Evolutionary conservation across 2,888 invertebrate species (phyloP).

Genomic region (Protonemura montana): DNA sequence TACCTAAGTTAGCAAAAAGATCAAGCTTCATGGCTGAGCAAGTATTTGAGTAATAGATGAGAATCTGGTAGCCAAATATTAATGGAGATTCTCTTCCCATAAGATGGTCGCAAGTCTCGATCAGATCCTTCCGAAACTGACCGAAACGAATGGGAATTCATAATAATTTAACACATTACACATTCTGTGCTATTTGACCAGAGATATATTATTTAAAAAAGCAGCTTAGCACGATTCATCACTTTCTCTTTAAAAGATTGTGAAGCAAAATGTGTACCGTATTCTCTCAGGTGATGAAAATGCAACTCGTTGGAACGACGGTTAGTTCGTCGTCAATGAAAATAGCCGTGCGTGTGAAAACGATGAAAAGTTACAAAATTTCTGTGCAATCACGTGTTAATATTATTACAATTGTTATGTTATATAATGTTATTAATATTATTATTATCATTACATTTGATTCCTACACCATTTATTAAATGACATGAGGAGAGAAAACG

Average conservation of each 20-base stretch:
- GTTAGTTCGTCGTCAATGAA: not conserved
- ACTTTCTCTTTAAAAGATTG: not conserved
- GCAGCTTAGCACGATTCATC: not conserved
- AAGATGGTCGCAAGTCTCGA: too few relatives aligned
- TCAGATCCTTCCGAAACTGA: not conserved
- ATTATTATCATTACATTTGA: not conserved
- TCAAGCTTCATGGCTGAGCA: not conserved
- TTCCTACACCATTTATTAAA: not conserved
- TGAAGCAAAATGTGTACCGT: not conserved
- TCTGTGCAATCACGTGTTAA: not conserved
- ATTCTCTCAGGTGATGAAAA: not conserved
- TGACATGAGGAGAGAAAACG: not conserved
- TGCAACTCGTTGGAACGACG: too few relatives aligned
- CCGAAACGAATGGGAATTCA: not conserved
- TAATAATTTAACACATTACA: too few relatives aligned
- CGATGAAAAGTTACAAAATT: not conserved
- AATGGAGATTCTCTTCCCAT: not conserved
- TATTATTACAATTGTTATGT: not conserved
- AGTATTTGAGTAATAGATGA: not conserved
- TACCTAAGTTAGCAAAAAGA: not conserved
- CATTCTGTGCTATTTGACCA: not conserved
- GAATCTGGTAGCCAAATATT: not conserved
- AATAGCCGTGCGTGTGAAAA: not conserved
- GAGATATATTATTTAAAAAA: not conserved
- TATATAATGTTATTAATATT: not conserved